These are phyloP conservation scores for Danio jaintianensis DNA, from an alignment of 2,797 vertebrate species.

Conservation along the genomic window DNA sequence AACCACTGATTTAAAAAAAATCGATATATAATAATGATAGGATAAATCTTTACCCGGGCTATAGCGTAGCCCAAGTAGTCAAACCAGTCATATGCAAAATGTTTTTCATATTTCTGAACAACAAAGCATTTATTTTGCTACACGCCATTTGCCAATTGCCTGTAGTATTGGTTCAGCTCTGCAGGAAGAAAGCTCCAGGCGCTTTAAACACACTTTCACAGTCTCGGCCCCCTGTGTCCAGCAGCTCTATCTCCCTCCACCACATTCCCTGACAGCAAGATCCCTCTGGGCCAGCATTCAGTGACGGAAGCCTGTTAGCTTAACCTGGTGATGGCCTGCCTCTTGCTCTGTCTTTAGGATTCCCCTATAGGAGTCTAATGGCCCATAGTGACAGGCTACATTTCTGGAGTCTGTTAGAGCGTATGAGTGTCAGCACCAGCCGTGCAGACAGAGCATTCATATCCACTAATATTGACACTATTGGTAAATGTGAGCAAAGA, in stretches of 20 bases:
- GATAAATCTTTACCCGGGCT: neutral
- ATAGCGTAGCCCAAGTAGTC: neutral
- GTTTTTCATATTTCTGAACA: neutral
- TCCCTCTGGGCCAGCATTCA: constrained; percentile 56
- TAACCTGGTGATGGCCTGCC: constrained; percentile 61
- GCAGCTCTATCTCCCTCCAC: neutral
- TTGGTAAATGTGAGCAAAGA: no score
- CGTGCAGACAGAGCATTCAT: constrained; percentile 10
- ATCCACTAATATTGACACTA: no score
- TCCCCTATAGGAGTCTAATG: constrained; percentile 56
- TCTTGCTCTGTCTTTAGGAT: constrained; percentile 43
- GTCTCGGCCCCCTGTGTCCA: constrained; percentile 23
- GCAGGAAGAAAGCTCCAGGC: constrained; percentile 17
- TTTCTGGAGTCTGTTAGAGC: constrained; percentile 42
- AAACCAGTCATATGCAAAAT: neutral
- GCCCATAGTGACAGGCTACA: constrained; percentile 64
- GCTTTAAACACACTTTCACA: constrained; percentile 16
- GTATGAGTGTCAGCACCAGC: constrained; percentile 30
- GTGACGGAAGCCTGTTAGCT: constrained; percentile 72
- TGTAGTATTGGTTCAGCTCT: neutral
- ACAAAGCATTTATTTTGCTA: neutral
- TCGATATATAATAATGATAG: no score
- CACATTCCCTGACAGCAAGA: constrained; percentile 19
- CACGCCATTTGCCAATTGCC: constrained; percentile 5
- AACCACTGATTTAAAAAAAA: no score